Base-by-base conservation (phyloP, 1,140 invertebrate genomes). In the Mactra quadrangularis region DNA sequence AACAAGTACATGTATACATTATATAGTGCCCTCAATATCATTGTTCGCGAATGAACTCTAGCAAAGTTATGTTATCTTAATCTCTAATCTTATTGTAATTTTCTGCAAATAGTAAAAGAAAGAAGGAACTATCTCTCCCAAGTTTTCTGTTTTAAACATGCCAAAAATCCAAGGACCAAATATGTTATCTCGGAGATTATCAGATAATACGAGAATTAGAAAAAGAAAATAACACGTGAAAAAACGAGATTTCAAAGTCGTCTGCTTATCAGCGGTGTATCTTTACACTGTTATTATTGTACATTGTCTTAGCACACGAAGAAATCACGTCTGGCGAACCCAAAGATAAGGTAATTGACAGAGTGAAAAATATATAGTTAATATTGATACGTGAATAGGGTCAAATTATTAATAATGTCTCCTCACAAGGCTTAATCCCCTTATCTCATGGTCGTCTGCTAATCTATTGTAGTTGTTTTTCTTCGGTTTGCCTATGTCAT, bases 141-240 rank as follows among this genome's bases (percentile, higher is more conserved):
- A 60, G 60, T 60, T 45, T 60, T 47, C 60, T 29, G 22, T 59
- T 60, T 62, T 29, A 41, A 53, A 55, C 57, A 59, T 76, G 72
- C 55, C 72, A 59, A 76, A 47, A 60, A 76, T 47, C 50, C 29
- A 15, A 50, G 55, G 57, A 29, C 57, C 35, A 76, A 76, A 19
- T 52, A 76, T 76, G 55, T 62, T 60, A 76, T 76, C 72, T 60
- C 13, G 3, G 0, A 47, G 72, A 76, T 76, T 22, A 76, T 76
- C 57, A 52, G 70, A 75, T 60, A 59, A 45, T 22, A 60, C 41
- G 72, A 29, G 53, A 75, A 60, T 76, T 76, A 76, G 72, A 76
- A 76, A n/a, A 62, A 76, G 57, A 76, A 76, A 76, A 76, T 76
- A 52, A 76, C 72, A 76, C 72, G 70, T 45, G 70, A 72, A 72